Conservation (phyloP, 2,113 vertebrate species). For the Siniperca chuatsi region DNA sequence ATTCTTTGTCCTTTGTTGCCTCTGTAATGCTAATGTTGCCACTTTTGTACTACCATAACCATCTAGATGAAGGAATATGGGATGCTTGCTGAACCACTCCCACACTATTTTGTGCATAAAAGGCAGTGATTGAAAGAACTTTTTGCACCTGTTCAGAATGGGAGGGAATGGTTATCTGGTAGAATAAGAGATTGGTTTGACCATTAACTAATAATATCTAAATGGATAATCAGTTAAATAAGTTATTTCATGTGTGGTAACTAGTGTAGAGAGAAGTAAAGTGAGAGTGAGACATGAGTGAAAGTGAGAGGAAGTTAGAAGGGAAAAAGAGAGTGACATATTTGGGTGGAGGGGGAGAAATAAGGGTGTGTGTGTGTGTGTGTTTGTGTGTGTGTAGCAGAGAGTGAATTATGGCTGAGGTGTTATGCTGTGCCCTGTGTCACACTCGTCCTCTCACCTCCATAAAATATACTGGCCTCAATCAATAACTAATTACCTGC, state of each 20-base stretch:
- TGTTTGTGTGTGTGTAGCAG: not conserved
- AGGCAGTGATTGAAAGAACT: not conserved
- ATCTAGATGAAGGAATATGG: not conserved
- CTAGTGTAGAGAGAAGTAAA: not conserved
- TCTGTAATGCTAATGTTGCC: not conserved
- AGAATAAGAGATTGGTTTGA: not conserved
- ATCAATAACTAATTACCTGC: conserved; percentile 81
- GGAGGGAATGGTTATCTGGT: not conserved
- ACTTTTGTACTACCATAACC: not conserved
- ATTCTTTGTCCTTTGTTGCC: not conserved
- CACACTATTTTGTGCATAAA: not conserved
- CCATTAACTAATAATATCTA: not conserved
- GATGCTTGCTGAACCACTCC: not conserved
- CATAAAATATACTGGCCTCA: conserved; percentile 69
- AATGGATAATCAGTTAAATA: not conserved
- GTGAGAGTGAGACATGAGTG: not conserved
- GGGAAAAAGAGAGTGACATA: not conserved
- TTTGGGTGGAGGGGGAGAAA: not conserved
- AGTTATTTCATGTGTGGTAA: not conserved
- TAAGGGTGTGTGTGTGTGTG: not conserved
- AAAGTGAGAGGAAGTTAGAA: not conserved
- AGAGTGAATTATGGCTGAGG: conserved; percentile 53
- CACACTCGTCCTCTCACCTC: conserved; percentile 65
- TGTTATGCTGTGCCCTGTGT: conserved; percentile 42
- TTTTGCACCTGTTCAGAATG: not conserved